Conservation (phyloP, 92 coral and sea anemone genomes). For the Paragorgia papillata region DNA sequence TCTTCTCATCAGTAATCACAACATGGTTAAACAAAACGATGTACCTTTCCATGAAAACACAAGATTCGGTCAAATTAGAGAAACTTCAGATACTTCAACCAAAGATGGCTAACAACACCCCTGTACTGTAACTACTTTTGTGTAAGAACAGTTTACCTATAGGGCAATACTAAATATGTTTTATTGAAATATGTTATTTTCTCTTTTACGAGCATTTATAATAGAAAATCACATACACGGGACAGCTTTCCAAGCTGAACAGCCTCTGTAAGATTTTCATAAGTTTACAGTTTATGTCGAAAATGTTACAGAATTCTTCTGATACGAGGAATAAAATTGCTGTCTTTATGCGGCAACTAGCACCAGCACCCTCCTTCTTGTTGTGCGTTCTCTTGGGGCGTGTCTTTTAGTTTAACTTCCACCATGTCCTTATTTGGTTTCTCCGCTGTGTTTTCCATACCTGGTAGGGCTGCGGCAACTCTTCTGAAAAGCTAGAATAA, state of each 20-base stretch:
- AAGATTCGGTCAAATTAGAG: no score
- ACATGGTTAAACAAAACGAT: no score
- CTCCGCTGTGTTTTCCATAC: conserved; percentile 98
- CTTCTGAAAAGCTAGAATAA: conserved; percentile 86
- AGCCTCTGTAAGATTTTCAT: not conserved
- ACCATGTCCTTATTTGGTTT: conserved; percentile 92
- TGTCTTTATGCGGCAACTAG: conserved; percentile 33
- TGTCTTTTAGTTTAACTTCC: conserved; percentile 93
- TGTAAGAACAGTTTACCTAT: not conserved
- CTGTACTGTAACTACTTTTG: no score
- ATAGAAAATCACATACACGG: not conserved
- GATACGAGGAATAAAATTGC: not conserved
- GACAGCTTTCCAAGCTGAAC: not conserved
- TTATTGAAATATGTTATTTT: not conserved
- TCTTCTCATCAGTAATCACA: no score
- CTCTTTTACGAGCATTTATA: not conserved
- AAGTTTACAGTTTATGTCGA: not conserved
- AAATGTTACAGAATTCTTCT: not conserved
- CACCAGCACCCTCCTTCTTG: conserved; percentile 89
- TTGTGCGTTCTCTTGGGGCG: conserved; percentile 88
- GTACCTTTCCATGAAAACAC: no score
- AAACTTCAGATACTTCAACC: no score
- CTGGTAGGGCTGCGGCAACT: conserved; percentile 99
- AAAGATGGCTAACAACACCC: no score
- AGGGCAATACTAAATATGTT: not conserved